A percentile compares a stretch with the other conserved stretches of the same genome.
phyloP scores from a whole-genome alignment of 2,888 invertebrate species.

The Drosophila barbarae region DNA sequence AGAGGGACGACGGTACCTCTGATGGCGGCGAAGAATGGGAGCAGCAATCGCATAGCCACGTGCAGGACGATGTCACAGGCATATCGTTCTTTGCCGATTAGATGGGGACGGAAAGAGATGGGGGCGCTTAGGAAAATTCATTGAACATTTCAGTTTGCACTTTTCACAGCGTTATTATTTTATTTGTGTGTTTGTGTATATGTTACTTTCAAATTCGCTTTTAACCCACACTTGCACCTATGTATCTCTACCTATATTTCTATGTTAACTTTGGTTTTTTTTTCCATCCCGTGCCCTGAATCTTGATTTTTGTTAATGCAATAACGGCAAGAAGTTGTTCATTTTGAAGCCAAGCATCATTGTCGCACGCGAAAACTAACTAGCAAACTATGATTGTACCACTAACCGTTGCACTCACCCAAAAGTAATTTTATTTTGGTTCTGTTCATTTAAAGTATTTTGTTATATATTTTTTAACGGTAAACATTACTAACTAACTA shows the following conservation, averaged over 20 bases:
- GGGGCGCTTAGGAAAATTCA: conserved; percentile 2
- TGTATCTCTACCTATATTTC: neutral
- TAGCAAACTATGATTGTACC: neutral
- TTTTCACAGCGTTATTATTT: neutral
- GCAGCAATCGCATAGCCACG: conserved; percentile 12
- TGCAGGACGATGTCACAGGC: conserved; percentile 46
- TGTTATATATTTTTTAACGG: conserved; percentile 6
- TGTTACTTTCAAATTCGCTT: neutral
- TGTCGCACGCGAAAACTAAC: neutral
- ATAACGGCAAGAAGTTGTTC: conserved; percentile 8
- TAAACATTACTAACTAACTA: conserved; percentile 23
- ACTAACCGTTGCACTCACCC: conserved; percentile 2
- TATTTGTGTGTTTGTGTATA: neutral
- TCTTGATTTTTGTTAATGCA: neutral
- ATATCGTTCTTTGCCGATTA: conserved; percentile 58
- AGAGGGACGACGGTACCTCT: neutral
- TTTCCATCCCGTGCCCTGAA: neutral
- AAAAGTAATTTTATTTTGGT: conserved; percentile 14
- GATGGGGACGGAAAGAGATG: conserved; percentile 5
- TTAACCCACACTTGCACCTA: neutral
- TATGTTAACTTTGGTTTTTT: neutral
- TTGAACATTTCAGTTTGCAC: conserved; percentile 17
- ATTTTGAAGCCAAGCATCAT: neutral
- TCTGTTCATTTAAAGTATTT: neutral
- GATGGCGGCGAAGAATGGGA: conserved; percentile 2